Percentiles rank a stretch among this genome's conserved stretches.
Conservation (phyloP, 2,888 invertebrate species). For the Trichogramma evanescens region DNA sequence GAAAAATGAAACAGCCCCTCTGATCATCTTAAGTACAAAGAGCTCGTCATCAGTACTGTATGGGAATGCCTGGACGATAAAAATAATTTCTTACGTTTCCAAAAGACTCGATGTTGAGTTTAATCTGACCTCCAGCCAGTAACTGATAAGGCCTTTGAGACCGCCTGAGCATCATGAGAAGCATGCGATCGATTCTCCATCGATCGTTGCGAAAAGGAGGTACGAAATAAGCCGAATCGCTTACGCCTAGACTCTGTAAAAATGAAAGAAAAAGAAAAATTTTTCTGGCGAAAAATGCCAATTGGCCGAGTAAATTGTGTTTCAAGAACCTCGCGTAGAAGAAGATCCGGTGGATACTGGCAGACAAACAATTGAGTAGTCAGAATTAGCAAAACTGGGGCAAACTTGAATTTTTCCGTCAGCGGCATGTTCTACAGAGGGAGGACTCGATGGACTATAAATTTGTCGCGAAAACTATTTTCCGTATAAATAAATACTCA, state of each 20-base stretch:
- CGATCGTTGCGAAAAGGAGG: conserved; percentile 5
- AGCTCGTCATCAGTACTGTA: neutral
- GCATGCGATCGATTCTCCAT: neutral
- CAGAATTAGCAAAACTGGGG: conserved; percentile 10
- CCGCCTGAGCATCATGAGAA: conserved; percentile 4
- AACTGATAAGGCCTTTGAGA: conserved; percentile 12
- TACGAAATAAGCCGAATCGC: conserved; percentile 9
- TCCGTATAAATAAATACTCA: neutral
- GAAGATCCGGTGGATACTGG: conserved; percentile 16
- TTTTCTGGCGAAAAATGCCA: neutral
- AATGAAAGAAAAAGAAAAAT: neutral
- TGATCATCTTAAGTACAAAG: conserved; percentile 9
- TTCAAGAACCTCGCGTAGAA: conserved; percentile 7
- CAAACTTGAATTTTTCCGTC: conserved; percentile 14
- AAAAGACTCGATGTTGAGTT: conserved; percentile 10
- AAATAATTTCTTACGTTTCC: conserved; percentile 6
- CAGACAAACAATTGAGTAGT: conserved; percentile 13
- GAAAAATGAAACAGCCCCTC: conserved; percentile 12
- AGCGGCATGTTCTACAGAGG: conserved; percentile 8
- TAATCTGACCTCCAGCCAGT: conserved; percentile 12
- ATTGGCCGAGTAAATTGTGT: too few species aligned
- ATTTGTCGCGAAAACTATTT: too few species aligned
- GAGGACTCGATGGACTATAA: too few species aligned
- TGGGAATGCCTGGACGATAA: neutral
- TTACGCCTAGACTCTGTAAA: conserved; percentile 8